Percentiles rank a stretch among this genome's conserved stretches.
Conservation (phyloP, 2,797 vertebrate species). For the Tympanoctomys barrerae region DNA sequence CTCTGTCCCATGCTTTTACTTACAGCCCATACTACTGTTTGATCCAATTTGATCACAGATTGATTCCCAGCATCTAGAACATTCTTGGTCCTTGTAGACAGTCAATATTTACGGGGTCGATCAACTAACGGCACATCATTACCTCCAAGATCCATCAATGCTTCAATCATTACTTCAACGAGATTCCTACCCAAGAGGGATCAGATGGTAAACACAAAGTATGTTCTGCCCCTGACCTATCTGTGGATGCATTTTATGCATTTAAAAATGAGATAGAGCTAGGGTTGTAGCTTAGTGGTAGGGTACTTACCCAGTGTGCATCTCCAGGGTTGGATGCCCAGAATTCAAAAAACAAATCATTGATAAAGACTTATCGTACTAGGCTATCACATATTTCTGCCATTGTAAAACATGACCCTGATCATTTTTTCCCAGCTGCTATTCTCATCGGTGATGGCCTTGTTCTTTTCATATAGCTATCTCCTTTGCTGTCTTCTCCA, state of each 20-base stretch:
- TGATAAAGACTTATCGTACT: not conserved
- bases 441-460: not conserved
- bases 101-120: not conserved
- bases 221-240: not conserved
- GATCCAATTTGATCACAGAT: not conserved
- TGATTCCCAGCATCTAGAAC: not conserved
- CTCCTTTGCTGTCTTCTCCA: not conserved
- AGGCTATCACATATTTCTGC: not conserved
- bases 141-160: not conserved
- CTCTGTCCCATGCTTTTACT: not conserved
- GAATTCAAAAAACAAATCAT: not conserved
- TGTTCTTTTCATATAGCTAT: not conserved
- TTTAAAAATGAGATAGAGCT: not conserved
- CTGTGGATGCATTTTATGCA: not conserved
- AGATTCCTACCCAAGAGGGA: not conserved
- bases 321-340: not conserved
- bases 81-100: not conserved
- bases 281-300: not conserved
- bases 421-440: not conserved
- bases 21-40: rapidly evolving
- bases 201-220: not conserved
- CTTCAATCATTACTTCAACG: too few relatives aligned
- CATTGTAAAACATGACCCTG: not conserved
- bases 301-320: not conserved
- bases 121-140: not conserved